Conservation (phyloP, 2,888 invertebrate species). For the Lithosia quadra region DNA sequence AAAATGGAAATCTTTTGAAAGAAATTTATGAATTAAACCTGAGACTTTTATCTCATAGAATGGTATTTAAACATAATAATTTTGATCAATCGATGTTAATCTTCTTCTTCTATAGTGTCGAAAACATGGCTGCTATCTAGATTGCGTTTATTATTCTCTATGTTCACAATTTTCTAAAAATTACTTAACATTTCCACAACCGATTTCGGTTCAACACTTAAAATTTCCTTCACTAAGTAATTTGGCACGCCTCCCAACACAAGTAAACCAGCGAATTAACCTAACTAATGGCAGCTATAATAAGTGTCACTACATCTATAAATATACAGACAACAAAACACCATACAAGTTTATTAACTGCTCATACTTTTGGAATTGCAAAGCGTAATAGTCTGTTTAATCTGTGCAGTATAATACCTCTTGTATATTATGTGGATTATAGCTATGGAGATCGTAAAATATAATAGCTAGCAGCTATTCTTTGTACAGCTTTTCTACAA, state of each 20-base stretch:
- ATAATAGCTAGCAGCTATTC: neutral
- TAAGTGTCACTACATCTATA: neutral
- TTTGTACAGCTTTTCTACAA: neutral
- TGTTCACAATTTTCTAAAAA: too few species aligned
- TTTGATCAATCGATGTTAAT: too few species aligned
- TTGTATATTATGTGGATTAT: neutral
- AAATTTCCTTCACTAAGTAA: neutral
- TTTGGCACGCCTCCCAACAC: neutral
- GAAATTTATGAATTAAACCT: too few species aligned
- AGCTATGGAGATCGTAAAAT: neutral
- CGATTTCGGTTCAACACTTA: neutral
- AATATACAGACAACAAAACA: neutral
- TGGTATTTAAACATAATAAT: too few species aligned
- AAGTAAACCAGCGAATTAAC: neutral
- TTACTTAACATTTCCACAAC: too few species aligned
- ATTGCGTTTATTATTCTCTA: too few species aligned
- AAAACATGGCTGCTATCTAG: too few species aligned
- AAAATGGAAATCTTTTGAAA: too few species aligned
- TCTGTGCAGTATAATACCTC: neutral
- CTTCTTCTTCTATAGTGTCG: too few species aligned
- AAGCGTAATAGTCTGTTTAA: constrained; percentile 8
- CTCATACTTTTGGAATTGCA: constrained; percentile 9
- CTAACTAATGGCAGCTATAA: neutral
- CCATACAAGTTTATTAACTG: constrained; percentile 4
- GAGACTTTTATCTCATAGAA: too few species aligned